These are phyloP conservation scores for Melanocharis versteri DNA, from an alignment of 2,113 vertebrate species.

Conservation along the genomic window DNA sequence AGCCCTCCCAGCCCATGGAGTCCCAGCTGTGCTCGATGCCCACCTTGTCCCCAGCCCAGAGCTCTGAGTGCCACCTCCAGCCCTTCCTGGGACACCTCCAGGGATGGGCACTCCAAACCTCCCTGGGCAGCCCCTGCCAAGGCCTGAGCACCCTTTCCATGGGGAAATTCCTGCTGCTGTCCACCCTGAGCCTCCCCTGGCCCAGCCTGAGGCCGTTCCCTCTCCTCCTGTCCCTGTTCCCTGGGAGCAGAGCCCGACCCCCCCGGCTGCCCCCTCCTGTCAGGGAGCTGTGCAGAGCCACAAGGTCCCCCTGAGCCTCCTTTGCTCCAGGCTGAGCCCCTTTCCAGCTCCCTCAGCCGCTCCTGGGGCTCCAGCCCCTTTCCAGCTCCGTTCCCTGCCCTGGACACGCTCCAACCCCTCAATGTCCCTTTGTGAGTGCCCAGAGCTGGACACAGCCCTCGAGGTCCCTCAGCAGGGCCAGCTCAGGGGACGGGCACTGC, in stretches of 20 bases:
- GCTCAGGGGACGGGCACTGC: background rate
- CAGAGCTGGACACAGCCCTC: fast-evolving
- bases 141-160: background rate
- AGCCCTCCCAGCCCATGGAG: fast-evolving
- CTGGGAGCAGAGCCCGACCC: background rate
- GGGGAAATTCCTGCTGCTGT: background rate
- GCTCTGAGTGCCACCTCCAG: background rate
- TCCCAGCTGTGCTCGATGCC: background rate
- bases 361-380: background rate
- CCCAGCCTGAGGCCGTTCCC: background rate
- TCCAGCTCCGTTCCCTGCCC: background rate
- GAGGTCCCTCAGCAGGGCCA: background rate
- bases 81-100: background rate
- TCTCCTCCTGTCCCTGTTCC: background rate
- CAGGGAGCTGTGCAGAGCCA: background rate
- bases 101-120: background rate
- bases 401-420: background rate
- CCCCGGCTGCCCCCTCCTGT: background rate
- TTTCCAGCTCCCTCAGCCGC: background rate
- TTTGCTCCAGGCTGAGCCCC: background rate
- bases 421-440: fast-evolving
- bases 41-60: background rate
- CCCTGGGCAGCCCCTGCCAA: background rate
- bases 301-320: background rate
- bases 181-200: background rate